These are phyloP conservation scores for Sebastolobus alascanus DNA, from an alignment of 2,797 vertebrate species.

Conservation along the genomic window DNA sequence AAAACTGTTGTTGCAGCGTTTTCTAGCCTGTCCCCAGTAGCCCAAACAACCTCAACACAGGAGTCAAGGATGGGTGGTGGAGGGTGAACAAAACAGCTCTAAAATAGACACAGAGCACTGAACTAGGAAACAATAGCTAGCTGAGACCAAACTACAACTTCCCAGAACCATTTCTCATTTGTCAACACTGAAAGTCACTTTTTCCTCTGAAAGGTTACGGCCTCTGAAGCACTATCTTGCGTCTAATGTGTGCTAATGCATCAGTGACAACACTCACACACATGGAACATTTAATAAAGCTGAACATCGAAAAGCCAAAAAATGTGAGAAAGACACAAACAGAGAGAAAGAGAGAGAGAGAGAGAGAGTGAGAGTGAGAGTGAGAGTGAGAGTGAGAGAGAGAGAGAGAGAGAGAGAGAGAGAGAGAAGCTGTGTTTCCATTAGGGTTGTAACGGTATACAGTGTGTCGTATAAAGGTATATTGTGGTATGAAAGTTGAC, in stretches of 20 bases:
- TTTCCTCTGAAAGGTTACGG: conserved; percentile 23
- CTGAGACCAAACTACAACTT: conserved; percentile 29
- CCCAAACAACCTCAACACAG: conserved; percentile 23
- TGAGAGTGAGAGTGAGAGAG: too few relatives aligned
- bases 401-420: conserved; percentile 23
- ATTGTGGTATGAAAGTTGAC: too few relatives aligned
- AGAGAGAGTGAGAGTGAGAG: background rate
- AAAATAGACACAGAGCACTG: conserved; percentile 1
- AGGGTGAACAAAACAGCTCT: conserved; percentile 36
- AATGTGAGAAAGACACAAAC: conserved; percentile 38
- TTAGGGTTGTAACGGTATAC: background rate
- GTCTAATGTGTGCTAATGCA: conserved; percentile 60
- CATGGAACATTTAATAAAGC: conserved; percentile 76
- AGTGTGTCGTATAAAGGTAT: too few relatives aligned
- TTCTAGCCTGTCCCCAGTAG: conserved; percentile 11
- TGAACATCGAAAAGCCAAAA: conserved; percentile 70
- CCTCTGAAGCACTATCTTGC: conserved; percentile 49
- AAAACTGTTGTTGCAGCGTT: background rate
- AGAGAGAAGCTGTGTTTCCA: conserved; percentile 26
- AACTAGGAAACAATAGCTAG: conserved; percentile 24
- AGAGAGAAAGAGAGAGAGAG: background rate
- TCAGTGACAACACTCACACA: conserved; percentile 74
- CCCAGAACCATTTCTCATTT: conserved; percentile 4
- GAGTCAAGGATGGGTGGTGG: conserved; percentile 12
- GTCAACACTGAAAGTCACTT: conserved; percentile 3